phyloP scores from a whole-genome alignment of 53 echinoderm and acorn worm species.

The Henricia sp. region DNA sequence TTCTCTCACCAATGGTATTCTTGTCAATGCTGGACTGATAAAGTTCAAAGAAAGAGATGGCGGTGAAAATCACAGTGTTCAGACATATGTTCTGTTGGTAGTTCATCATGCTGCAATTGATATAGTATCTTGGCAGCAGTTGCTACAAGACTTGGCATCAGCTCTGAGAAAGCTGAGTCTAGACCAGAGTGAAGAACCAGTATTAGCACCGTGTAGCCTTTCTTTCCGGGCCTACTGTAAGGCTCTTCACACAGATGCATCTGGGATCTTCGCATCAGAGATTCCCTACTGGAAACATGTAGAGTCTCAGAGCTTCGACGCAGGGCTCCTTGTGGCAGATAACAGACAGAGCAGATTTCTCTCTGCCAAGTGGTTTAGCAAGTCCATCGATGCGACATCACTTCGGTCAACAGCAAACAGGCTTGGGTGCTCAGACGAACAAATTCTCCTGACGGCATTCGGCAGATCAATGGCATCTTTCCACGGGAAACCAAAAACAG shows the following conservation, averaged over 20 bases:
- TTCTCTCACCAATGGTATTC: conserved; percentile 35
- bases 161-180: not conserved
- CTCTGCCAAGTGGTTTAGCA: conserved; percentile 27
- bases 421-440: conserved; percentile 38
- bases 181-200: not conserved
- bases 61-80: not conserved
- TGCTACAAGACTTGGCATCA: conserved; percentile 28
- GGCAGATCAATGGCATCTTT: conserved; percentile 17
- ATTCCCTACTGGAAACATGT: conserved; percentile 27
- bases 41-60: conserved; percentile 4
- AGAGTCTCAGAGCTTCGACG: not conserved
- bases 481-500: conserved; percentile 16
- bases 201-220: not conserved
- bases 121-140: conserved; percentile 41
- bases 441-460: conserved; percentile 25
- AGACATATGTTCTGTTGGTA: conserved; percentile 1
- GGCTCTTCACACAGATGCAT: conserved; percentile 25
- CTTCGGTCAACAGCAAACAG: conserved; percentile 22
- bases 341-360: conserved; percentile 10
- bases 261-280: not conserved
- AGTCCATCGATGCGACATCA: conserved; percentile 6
- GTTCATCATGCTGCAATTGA: conserved; percentile 30
- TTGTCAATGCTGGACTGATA: not conserved
- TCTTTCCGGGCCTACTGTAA: conserved; percentile 11
- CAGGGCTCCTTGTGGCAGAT: conserved; percentile 15